Evolutionary conservation across 2,797 vertebrate genomes (phyloP), one percentile per base, ranked within the genome.

Genomic region (Otus scops): DNA sequence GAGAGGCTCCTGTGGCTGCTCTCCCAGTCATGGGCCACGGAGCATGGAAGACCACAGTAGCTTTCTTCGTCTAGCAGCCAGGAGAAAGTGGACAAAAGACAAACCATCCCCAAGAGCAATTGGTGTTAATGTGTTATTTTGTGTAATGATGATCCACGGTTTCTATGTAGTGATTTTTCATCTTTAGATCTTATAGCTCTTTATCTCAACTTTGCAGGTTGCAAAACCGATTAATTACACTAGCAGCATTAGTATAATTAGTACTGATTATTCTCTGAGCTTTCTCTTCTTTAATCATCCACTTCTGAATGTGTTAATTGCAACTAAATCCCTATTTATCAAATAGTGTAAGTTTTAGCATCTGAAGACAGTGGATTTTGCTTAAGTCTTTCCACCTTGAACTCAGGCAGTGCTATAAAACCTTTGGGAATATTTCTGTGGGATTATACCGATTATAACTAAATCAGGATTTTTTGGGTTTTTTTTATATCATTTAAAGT

Each of bases 221-320:
- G 16, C 76, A 85, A 83, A 92, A 94, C 92, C 79, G 90, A 95
- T 93, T 92, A 77, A 91, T 97, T 95, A 91, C 51, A 61, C 38
- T 51, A 73, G 73, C 82, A 81, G 69, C 53, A 89, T 85, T 83
- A 81, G 65, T 88, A 65, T 92, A 92, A 94, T 96, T 91, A 92
- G 45, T 61, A 79, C 57, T 83, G 82, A 84, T 93, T 94, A 92
- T 92, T 92, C 92, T 91, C 76, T 13, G 75, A 89, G 75, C 69
- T 92, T 91, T 87, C 64, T 83, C 48, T 85, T 93, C 89, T 96
- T 92, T 94, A 94, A 89, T 91, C 91, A 65, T 93, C 26, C n/a
- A 3, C 59, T 70, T 92, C 69, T 85, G 83, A 90, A 92, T 59
- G 48, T 47, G 43, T 85, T 93, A 96, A 95, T 94, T 94, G 68